These are phyloP conservation scores for Dromius quadrimaculatus DNA, from an alignment of 2,888 invertebrate species.

Conservation along the genomic window DNA sequence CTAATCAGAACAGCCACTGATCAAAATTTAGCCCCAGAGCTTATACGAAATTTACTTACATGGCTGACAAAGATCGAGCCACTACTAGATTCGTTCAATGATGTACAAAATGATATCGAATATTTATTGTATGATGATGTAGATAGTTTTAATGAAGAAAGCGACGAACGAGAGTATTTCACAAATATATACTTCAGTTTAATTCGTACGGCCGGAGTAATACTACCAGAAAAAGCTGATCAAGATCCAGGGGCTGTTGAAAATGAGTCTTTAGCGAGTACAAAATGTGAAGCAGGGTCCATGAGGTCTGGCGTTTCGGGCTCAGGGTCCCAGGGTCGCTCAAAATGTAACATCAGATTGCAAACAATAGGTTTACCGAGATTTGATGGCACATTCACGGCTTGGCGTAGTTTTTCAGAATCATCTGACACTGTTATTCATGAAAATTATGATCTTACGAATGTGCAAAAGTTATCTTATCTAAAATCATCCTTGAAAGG, in stretches of 20 bases:
- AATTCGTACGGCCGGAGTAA: background rate
- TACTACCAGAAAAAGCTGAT: background rate
- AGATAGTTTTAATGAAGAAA: background rate
- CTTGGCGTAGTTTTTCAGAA: conserved; percentile 55
- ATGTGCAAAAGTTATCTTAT: conserved; percentile 56
- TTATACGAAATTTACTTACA: background rate
- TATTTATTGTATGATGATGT: background rate
- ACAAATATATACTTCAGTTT: background rate
- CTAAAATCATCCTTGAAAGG: conserved; percentile 54
- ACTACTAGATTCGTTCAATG: background rate
- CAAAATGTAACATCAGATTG: conserved; percentile 45
- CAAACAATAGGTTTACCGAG: conserved; percentile 54
- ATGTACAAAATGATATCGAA: too few relatives aligned
- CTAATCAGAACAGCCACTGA: background rate
- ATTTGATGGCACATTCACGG: conserved; percentile 53
- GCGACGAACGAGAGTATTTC: background rate
- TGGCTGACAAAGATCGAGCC: background rate
- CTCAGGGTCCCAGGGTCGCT: background rate
- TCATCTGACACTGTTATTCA: conserved; percentile 55
- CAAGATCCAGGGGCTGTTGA: background rate
- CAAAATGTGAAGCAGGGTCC: background rate
- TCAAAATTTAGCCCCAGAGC: background rate
- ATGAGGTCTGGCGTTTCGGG: background rate
- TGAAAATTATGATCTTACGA: conserved; percentile 51
- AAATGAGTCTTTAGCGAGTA: background rate